phyloP scores from a whole-genome alignment of 2,113 vertebrate species.

The Odocoileus hemionus region DNA sequence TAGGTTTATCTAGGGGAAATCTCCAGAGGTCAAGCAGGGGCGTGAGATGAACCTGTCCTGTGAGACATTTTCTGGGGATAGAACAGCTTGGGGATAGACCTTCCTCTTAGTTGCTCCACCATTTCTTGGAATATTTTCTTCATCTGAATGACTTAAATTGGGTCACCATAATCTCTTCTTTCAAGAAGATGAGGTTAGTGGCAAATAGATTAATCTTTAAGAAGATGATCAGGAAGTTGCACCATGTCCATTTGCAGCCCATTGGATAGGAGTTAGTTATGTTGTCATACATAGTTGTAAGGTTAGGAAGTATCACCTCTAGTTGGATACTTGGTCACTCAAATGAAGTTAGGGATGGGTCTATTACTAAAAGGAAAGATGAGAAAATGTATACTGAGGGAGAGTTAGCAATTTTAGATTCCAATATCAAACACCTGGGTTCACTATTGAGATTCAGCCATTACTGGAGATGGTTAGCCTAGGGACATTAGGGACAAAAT shows the following conservation, averaged over 20 bases:
- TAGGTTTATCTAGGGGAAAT: not conserved
- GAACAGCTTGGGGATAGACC: not conserved
- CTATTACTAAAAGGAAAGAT: not conserved
- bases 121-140: not conserved
- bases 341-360: not conserved
- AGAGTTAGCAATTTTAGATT: not conserved
- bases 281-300: not conserved
- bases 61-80: not conserved
- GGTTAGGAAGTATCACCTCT: not conserved
- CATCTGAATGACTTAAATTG: not conserved
- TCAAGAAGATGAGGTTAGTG: not conserved
- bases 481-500: not conserved
- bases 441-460: not conserved
- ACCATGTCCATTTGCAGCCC: not conserved
- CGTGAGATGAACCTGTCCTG: not conserved
- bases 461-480: not conserved
- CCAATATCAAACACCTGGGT: not conserved
- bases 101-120: not conserved
- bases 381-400: not conserved
- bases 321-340: not conserved
- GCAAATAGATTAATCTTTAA: not conserved
- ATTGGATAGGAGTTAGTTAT: not conserved
- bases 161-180: not conserved
- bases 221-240: not conserved
- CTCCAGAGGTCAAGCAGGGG: not conserved